These are phyloP conservation scores for Dendrophyllia cribrosa DNA, from an alignment of 64 coral and sea anemone species.

Conservation along the genomic window DNA sequence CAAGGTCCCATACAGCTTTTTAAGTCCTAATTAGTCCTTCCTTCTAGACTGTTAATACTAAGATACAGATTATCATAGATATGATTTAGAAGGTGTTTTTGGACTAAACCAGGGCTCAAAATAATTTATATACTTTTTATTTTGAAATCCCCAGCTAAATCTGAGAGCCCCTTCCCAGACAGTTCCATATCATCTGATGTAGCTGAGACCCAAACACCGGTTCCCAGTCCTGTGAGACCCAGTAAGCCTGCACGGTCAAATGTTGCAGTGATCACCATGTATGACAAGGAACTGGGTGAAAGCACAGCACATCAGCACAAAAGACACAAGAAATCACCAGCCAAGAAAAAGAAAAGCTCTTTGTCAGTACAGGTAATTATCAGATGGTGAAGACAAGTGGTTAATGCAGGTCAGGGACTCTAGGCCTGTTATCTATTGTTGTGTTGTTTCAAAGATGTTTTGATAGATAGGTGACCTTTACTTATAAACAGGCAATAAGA, in stretches of 20 bases:
- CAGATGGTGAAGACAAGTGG: too few species aligned
- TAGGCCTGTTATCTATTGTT: too few species aligned
- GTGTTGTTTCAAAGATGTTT: too few species aligned
- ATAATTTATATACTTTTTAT: background rate
- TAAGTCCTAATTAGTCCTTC: too few species aligned
- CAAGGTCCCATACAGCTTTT: too few species aligned
- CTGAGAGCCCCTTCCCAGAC: background rate
- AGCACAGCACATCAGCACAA: constrained; percentile 10
- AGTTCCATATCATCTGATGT: constrained; percentile 10
- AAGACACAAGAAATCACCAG: constrained; percentile 37
- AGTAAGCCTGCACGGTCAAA: constrained; percentile 39
- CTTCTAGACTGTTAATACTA: too few species aligned
- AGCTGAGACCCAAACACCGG: background rate
- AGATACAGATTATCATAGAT: too few species aligned
- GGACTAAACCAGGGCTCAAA: too few species aligned
- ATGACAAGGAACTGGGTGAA: constrained; percentile 29
- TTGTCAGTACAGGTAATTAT: constrained; percentile 57
- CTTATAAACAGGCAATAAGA: too few species aligned
- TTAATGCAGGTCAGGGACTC: too few species aligned
- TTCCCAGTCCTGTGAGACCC: constrained; percentile 20
- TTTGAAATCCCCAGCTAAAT: constrained; percentile 11
- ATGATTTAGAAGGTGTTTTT: too few species aligned
- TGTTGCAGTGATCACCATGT: constrained; percentile 71
- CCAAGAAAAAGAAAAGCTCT: constrained; percentile 30
- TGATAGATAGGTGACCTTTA: too few species aligned